Conservation (phyloP, 2,797 vertebrate species). For the Orestias chungarensis region DNA sequence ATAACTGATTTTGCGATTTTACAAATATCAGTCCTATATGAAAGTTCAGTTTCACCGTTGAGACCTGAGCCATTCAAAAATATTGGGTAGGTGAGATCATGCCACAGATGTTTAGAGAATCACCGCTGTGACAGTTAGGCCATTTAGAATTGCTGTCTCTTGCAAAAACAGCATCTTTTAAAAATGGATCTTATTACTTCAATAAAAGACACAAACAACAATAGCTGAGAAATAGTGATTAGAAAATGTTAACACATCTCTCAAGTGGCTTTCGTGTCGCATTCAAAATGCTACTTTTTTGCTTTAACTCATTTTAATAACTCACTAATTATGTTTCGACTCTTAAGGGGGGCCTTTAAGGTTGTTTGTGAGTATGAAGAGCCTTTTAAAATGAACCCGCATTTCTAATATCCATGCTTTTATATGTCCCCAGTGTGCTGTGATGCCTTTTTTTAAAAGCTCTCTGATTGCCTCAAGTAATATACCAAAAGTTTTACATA, state of each 20-base stretch:
- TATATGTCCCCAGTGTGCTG: constrained; percentile 54
- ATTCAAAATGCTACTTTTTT: constrained; percentile 45
- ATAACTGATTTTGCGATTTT: neutral
- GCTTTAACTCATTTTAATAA: constrained; percentile 63
- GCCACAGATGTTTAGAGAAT: constrained; percentile 21
- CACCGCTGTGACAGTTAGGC: neutral
- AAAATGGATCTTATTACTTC: constrained; percentile 53
- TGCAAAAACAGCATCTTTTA: constrained; percentile 33
- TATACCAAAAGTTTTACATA: constrained; percentile 30
- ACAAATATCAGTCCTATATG: neutral
- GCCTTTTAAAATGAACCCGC: constrained; percentile 66
- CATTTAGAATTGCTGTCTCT: constrained; percentile 31
- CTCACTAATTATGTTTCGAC: constrained; percentile 67
- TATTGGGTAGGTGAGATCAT: neutral
- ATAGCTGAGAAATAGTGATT: constrained; percentile 41
- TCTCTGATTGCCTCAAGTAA: constrained; percentile 37
- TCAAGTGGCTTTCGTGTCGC: constrained; percentile 40
- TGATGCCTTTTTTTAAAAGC: constrained; percentile 47
- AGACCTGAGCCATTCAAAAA: neutral
- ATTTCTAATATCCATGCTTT: constrained; percentile 34
- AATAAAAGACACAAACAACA: constrained; percentile 43
- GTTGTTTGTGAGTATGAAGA: constrained; percentile 61
- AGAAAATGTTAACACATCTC: constrained; percentile 44
- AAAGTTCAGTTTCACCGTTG: neutral
- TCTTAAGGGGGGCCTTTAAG: constrained; percentile 62